phyloP scores from a whole-genome alignment of 2,113 vertebrate species.

The Spermophilus dauricus region DNA sequence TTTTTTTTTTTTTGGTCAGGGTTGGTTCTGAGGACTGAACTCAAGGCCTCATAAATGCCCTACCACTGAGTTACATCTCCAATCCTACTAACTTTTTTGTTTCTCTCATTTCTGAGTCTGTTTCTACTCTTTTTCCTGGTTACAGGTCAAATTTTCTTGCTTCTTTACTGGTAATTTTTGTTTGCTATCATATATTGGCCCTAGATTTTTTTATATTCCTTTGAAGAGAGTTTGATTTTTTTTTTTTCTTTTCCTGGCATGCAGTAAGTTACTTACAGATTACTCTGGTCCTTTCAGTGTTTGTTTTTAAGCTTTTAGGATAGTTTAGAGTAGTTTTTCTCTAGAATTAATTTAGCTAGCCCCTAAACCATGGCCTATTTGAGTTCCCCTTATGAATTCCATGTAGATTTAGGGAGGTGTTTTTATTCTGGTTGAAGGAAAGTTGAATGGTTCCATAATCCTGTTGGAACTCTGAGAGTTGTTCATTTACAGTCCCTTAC shows the following conservation, averaged over 20 bases:
- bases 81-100: not conserved
- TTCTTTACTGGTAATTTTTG: constrained; percentile 44
- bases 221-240: constrained; percentile 27
- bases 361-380: constrained; percentile 12
- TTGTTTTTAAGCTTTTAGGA: not conserved
- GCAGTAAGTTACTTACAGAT: not conserved
- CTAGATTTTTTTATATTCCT: constrained; percentile 32
- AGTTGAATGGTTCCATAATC: not conserved
- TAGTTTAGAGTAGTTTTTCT: not conserved
- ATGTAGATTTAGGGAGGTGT: not conserved
- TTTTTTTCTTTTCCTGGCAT: not conserved
- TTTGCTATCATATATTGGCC: not conserved
- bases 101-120: not conserved
- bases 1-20: not conserved
- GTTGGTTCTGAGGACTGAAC: not conserved
- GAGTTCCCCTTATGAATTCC: constrained; percentile 1
- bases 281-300: not conserved
- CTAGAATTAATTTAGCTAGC: not conserved
- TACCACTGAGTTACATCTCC: not conserved
- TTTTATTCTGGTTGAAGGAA: not conserved
- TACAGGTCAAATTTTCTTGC: not conserved
- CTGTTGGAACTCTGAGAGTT: not conserved
- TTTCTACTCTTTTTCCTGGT: constrained; percentile 38
- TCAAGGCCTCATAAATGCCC: not conserved
- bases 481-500: not conserved